Evolutionary conservation across 2,797 vertebrate genomes (phyloP).

Genomic region (Loris lydekkerianus): DNA sequence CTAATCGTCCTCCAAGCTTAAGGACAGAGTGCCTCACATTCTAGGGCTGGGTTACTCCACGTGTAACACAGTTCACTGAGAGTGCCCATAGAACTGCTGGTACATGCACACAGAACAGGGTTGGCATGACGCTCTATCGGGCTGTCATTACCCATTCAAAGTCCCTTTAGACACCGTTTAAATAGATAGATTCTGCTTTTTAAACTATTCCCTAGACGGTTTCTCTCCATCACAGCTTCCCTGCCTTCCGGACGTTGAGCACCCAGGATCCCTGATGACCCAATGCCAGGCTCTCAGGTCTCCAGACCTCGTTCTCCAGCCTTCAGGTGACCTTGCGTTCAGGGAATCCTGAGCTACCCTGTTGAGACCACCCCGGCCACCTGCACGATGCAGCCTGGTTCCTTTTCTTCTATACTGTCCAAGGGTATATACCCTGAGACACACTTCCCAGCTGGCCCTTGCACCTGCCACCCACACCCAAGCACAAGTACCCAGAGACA

Average conservation of each 20-base stretch:
- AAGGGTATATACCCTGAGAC: background rate
- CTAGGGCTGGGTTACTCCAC: background rate
- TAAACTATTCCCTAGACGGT: background rate
- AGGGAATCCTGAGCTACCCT: background rate
- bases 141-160: background rate
- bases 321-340: background rate
- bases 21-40: background rate
- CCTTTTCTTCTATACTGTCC: background rate
- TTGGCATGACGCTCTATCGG: fast-evolving
- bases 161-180: too few relatives aligned
- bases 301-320: background rate
- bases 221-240: background rate
- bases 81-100: fast-evolving
- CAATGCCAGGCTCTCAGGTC: background rate
- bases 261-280: background rate
- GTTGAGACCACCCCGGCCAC: fast-evolving
- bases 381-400: background rate
- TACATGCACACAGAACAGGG: fast-evolving
- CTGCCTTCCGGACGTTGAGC: background rate
- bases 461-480: background rate
- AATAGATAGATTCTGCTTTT: background rate
- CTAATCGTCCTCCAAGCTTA: background rate
- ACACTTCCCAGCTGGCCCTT: background rate
- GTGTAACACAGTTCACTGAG: too few relatives aligned
- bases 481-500: background rate